Percentiles rank a stretch among this genome's conserved stretches.
These are phyloP conservation scores for Aricia agestis DNA, from an alignment of 1,140 invertebrate genomes.

Conservation along the genomic window DNA sequence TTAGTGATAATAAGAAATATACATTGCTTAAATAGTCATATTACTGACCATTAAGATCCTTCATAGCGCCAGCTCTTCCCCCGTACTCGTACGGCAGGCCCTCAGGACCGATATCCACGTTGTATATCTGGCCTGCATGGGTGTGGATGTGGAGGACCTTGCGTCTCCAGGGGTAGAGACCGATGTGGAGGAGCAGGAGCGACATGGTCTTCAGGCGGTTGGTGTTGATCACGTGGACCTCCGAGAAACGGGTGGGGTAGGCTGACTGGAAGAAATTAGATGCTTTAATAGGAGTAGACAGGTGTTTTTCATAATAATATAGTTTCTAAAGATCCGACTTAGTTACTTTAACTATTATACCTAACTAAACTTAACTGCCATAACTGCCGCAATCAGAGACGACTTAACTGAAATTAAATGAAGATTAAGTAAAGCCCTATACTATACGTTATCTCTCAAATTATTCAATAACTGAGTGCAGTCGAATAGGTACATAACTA, in stretches of 20 bases:
- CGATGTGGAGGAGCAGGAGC: slow-evolving; percentile 53
- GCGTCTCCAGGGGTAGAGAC: slow-evolving; percentile 60
- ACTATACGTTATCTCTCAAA: too few relatives aligned
- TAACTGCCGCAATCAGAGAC: too few relatives aligned
- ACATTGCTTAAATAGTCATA: too few relatives aligned
- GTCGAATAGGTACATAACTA: too few relatives aligned
- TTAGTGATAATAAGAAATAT: too few relatives aligned
- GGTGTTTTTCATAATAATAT: too few relatives aligned
- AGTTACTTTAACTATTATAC: too few relatives aligned
- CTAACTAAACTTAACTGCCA: too few relatives aligned
- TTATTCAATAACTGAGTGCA: too few relatives aligned
- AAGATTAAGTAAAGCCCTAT: too few relatives aligned
- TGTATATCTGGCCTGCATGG: slow-evolving; percentile 45
- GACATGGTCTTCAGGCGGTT: slow-evolving; percentile 61
- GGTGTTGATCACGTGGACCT: slow-evolving; percentile 64
- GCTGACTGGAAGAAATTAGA: slow-evolving; percentile 44
- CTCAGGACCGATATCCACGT: slow-evolving; percentile 51
- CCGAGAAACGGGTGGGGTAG: slow-evolving; percentile 51
- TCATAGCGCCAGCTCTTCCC: slow-evolving; percentile 62
- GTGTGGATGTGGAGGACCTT: slow-evolving; percentile 52
- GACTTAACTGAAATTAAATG: too few relatives aligned
- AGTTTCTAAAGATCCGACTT: too few relatives aligned
- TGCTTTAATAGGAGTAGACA: not conserved
- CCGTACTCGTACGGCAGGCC: slow-evolving; percentile 61
- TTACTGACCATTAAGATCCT: slow-evolving; percentile 59